A percentile compares a stretch with the other conserved stretches of the same genome.
These are phyloP conservation scores for Eciton burchellii DNA, from an alignment of 1,140 invertebrate species.

Conservation along the genomic window DNA sequence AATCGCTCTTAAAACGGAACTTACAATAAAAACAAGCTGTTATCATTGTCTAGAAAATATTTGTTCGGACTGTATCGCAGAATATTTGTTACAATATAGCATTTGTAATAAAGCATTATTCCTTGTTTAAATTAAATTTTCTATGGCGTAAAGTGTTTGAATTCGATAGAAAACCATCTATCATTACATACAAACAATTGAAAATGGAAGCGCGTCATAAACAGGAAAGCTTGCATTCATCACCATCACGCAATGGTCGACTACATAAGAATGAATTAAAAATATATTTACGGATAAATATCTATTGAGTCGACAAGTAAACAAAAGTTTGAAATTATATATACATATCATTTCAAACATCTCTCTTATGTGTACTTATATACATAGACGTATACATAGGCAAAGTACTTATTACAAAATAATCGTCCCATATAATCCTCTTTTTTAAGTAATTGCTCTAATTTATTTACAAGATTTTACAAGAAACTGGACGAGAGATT, in stretches of 20 bases:
- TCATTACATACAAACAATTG: slow-evolving; percentile 9
- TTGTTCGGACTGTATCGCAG: background rate
- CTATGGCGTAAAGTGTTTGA: background rate
- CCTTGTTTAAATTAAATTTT: background rate
- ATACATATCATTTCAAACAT: background rate
- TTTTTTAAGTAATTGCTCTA: background rate
- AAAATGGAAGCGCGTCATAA: slow-evolving; percentile 60
- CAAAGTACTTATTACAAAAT: slow-evolving; percentile 20
- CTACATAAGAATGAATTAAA: slow-evolving; percentile 22
- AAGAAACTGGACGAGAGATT: slow-evolving; percentile 26
- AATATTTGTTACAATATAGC: background rate
- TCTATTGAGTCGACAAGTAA: slow-evolving; percentile 14
- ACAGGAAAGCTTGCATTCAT: slow-evolving; percentile 33
- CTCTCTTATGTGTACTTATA: background rate
- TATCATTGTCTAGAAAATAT: background rate
- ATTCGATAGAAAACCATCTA: background rate
- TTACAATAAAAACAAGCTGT: background rate
- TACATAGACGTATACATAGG: background rate
- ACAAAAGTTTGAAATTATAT: slow-evolving; percentile 13
- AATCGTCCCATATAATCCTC: background rate
- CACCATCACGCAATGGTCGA: background rate
- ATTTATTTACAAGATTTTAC: slow-evolving; percentile 38
- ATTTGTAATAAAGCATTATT: slow-evolving; percentile 5
- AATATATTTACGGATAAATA: slow-evolving; percentile 26
- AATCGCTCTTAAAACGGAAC: background rate